A percentile compares a stretch with the other conserved stretches of the same genome.
Evolutionary conservation across 2,113 vertebrate species (phyloP).

Genomic region (Micromys minutus): DNA sequence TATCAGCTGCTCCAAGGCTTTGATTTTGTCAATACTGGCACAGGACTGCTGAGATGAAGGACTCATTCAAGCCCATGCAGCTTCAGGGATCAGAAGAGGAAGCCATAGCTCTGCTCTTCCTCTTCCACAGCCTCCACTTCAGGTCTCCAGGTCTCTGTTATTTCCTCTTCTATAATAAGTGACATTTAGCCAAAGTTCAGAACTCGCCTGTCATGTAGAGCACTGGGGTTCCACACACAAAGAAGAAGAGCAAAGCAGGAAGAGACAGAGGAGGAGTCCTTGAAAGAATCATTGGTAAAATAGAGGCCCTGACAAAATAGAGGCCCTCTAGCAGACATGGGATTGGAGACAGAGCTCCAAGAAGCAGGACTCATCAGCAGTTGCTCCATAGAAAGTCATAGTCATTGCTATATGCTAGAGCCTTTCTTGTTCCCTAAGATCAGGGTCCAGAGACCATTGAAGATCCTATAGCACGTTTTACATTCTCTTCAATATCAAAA

Average conservation of each 20-base stretch:
- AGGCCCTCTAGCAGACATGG: background rate
- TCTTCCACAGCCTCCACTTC: background rate
- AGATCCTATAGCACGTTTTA: background rate
- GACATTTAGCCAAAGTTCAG: background rate
- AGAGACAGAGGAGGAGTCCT: background rate
- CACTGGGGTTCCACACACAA: too few relatives aligned
- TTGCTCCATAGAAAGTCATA: rapidly evolving
- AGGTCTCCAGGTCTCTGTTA: background rate
- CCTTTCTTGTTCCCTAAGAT: background rate
- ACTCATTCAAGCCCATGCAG: background rate
- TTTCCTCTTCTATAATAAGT: background rate
- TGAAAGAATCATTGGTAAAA: background rate
- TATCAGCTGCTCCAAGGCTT: background rate
- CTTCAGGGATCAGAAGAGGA: background rate
- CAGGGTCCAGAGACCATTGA: background rate
- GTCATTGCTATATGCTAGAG: rapidly evolving
- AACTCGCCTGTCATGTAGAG: background rate
- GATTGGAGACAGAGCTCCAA: rapidly evolving
- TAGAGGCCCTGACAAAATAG: background rate
- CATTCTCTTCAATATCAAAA: background rate
- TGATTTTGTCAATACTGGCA: background rate
- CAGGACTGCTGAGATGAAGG: background rate
- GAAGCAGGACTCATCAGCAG: background rate
- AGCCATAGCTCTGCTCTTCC: background rate
- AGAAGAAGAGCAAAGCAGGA: background rate